Conservation (phyloP, 2,113 vertebrate species). For the Periophthalmus modestus region DNA sequence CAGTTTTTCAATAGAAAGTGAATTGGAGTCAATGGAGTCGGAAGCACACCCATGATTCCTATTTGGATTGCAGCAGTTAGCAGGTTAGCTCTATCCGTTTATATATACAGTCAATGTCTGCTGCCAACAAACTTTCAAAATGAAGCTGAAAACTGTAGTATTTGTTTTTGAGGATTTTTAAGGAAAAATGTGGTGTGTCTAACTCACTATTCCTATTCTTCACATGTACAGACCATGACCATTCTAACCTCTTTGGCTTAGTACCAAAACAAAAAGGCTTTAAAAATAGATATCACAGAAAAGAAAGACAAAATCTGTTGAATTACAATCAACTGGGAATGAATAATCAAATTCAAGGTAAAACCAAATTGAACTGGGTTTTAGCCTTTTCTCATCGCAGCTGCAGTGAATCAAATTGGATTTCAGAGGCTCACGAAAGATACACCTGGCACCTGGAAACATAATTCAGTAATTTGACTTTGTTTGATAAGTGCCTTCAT, state of each 20-base stretch:
- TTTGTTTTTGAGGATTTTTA: too few species aligned
- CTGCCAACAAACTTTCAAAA: too few species aligned
- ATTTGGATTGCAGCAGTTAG: too few species aligned
- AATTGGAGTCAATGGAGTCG: too few species aligned
- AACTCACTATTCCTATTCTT: too few species aligned
- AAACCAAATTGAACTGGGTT: constrained; percentile 2
- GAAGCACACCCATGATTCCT: too few species aligned
- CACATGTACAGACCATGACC: not conserved
- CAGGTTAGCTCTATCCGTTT: too few species aligned
- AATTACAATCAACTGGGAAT: not conserved
- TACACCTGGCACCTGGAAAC: constrained; percentile 13
- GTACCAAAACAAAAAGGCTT: not conserved
- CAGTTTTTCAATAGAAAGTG: too few species aligned
- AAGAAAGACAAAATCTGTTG: not conserved
- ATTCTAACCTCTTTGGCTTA: not conserved
- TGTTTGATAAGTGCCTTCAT: constrained; percentile 6
- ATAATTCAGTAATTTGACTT: constrained; percentile 7
- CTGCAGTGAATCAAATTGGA: constrained; percentile 7
- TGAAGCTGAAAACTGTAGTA: too few species aligned
- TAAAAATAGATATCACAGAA: not conserved
- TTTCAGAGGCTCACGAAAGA: not conserved
- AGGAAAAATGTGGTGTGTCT: too few species aligned
- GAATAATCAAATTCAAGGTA: constrained; percentile 2
- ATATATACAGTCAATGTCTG: too few species aligned
- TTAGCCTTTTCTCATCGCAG: not conserved